Percentiles rank a stretch among this genome's conserved stretches.
Evolutionary conservation across 2,113 vertebrate species (phyloP).

Genomic region (Hystrix brachyura): DNA sequence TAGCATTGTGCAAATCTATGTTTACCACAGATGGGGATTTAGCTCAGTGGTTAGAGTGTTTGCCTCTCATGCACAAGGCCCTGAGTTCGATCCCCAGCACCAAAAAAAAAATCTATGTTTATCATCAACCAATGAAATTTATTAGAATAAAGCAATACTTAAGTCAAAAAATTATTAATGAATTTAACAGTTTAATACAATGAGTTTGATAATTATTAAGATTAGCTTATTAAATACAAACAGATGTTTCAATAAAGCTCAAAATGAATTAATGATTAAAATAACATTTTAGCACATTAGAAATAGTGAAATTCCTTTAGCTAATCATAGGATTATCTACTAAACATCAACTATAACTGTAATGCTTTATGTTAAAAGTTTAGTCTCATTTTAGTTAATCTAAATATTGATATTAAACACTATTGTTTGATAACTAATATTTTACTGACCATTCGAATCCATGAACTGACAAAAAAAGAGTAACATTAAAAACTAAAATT

Average conservation of each 20-base stretch:
- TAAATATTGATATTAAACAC: background rate
- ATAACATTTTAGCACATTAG: conserved; percentile 18
- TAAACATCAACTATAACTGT: background rate
- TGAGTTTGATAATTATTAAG: background rate
- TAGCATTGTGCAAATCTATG: background rate
- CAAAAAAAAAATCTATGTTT: too few species aligned
- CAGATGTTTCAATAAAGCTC: background rate
- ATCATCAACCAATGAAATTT: background rate
- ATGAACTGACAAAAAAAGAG: background rate
- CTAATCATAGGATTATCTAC: background rate
- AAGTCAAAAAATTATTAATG: background rate
- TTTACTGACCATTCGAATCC: background rate
- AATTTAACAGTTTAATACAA: background rate
- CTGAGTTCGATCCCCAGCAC: too few species aligned
- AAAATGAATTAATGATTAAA: background rate
- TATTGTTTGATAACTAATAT: background rate
- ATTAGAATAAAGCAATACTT: background rate
- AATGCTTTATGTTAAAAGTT: background rate
- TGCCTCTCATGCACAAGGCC: too few species aligned
- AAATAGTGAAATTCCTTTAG: background rate
- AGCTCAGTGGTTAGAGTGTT: too few species aligned
- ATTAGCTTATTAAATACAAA: background rate
- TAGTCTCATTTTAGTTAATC: background rate
- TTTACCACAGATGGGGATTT: background rate
- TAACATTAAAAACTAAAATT: background rate